These are phyloP conservation scores for Phrynocephalus versicolor DNA, from an alignment of 2,113 vertebrate species.

Conservation along the genomic window DNA sequence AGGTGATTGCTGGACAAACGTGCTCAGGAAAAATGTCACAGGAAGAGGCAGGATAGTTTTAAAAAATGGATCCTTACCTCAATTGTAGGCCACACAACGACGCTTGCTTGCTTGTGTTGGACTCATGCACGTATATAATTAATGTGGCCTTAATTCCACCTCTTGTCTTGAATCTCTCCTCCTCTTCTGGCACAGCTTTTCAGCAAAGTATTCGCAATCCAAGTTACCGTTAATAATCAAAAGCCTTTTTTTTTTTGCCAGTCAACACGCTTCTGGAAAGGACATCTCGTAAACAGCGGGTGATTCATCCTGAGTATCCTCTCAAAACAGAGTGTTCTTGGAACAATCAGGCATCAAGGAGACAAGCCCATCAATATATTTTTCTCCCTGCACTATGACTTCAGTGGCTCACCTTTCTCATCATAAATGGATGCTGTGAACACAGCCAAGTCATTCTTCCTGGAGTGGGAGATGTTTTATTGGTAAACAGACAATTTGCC, in stretches of 20 bases:
- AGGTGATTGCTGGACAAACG: no score
- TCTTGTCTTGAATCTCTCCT: no score
- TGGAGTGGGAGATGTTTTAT: not conserved
- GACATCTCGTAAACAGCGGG: slow-evolving; percentile 63
- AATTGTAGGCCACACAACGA: no score
- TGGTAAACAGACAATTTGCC: not conserved
- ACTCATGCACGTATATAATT: no score
- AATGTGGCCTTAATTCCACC: no score
- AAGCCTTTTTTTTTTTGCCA: slow-evolving; percentile 50
- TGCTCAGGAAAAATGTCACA: no score
- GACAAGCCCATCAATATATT: slow-evolving; percentile 45
- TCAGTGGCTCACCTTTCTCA: fast-evolving
- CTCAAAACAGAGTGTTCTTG: slow-evolving; percentile 48
- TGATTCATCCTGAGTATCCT: slow-evolving; percentile 42
- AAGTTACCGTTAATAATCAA: slow-evolving; percentile 49
- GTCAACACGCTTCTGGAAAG: slow-evolving; percentile 57
- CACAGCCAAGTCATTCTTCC: not conserved
- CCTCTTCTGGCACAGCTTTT: no score
- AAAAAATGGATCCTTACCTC: no score
- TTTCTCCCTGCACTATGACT: slow-evolving; percentile 17
- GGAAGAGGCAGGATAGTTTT: no score
- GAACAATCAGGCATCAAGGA: slow-evolving; percentile 56
- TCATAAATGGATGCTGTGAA: not conserved
- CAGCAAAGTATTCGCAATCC: no score
- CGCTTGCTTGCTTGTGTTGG: no score